Evolutionary conservation across 2,797 vertebrate species (phyloP).

Genomic region (Erithacus rubecula): DNA sequence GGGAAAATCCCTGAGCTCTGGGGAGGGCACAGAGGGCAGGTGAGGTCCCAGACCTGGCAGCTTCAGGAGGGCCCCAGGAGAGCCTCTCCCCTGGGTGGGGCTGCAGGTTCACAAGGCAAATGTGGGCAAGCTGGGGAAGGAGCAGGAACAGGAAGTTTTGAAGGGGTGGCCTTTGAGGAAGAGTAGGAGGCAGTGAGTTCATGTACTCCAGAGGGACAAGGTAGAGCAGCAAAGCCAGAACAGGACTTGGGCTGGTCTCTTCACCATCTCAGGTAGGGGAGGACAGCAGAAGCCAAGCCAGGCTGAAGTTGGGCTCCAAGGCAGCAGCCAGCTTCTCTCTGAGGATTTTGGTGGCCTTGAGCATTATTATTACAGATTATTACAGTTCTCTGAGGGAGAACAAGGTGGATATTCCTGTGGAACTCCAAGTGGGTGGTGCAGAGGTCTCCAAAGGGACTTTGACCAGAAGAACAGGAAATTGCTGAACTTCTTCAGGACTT

Average conservation of each 20-base stretch:
- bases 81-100: neutral
- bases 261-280: neutral
- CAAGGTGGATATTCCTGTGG: neutral
- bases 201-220: neutral
- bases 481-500: neutral
- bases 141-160: neutral
- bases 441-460: neutral
- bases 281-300: neutral
- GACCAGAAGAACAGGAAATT: neutral
- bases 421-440: neutral
- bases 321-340: neutral
- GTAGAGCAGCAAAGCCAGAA: neutral
- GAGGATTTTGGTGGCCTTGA: neutral
- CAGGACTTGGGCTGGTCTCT: neutral
- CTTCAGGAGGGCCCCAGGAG: neutral
- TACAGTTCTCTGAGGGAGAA: neutral
- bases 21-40: neutral
- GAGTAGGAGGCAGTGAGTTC: neutral
- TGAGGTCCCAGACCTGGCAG: neutral
- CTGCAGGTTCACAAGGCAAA: neutral
- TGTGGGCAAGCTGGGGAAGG: neutral
- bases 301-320: neutral
- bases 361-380: neutral
- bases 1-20: neutral
- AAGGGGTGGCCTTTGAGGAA: neutral